phyloP scores from a whole-genome alignment of 2,888 invertebrate species.

The Melanotus villosus region DNA sequence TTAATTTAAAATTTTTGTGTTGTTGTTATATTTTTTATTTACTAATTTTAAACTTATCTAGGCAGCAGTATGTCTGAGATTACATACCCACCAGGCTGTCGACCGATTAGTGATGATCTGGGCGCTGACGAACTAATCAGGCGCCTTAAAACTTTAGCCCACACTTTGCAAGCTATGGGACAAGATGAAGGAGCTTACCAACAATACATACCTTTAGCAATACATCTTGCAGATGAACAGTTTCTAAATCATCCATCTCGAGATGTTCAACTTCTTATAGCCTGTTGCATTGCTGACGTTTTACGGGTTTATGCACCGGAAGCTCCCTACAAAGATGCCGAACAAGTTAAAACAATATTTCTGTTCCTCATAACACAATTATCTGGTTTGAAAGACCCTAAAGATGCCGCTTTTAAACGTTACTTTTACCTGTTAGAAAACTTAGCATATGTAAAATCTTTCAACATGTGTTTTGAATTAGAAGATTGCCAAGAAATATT shows the following conservation, averaged over 20 bases:
- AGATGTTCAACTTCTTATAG: slow-evolving; percentile 94
- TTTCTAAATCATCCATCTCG: slow-evolving; percentile 91
- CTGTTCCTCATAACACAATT: slow-evolving; percentile 95
- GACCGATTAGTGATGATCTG: slow-evolving; percentile 94
- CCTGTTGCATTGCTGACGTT: slow-evolving; percentile 98
- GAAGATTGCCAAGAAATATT: slow-evolving; percentile 98
- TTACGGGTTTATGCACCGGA: slow-evolving; percentile 97
- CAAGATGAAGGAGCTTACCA: slow-evolving; percentile 96
- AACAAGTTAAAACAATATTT: slow-evolving; percentile 94
- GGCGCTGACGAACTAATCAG: slow-evolving; percentile 96
- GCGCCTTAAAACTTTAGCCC: slow-evolving; percentile 92
- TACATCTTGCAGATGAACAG: slow-evolving; percentile 94
- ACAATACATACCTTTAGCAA: slow-evolving; percentile 91
- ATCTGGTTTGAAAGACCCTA: slow-evolving; percentile 93
- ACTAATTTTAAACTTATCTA: slow-evolving; percentile 19
- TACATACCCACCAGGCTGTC: slow-evolving; percentile 94
- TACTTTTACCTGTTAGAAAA: slow-evolving; percentile 98
- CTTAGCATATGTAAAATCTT: slow-evolving; percentile 96
- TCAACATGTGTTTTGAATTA: slow-evolving; percentile 98
- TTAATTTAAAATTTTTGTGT: not conserved
- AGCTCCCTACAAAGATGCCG: slow-evolving; percentile 96
- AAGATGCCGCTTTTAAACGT: slow-evolving; percentile 96
- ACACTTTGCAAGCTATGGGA: slow-evolving; percentile 96
- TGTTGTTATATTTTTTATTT: not conserved
- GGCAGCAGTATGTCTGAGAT: slow-evolving; percentile 81